phyloP scores from a whole-genome alignment of 2,113 vertebrate genomes.

The Pongo pygmaeus region DNA sequence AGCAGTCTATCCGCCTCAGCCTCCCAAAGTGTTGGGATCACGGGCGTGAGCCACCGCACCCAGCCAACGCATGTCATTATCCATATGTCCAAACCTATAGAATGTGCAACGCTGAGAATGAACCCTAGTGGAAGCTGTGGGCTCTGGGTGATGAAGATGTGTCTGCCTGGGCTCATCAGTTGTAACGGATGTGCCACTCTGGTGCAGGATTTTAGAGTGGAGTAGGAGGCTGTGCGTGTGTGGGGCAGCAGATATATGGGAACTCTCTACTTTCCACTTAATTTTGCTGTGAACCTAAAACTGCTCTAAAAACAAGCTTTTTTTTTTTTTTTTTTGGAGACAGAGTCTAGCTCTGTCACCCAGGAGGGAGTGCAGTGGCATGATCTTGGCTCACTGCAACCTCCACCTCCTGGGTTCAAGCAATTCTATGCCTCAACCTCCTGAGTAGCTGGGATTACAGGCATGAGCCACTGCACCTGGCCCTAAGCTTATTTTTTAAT shows the following conservation, averaged over 20 bases:
- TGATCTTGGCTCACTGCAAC: too few species aligned
- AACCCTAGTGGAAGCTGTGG: fast-evolving
- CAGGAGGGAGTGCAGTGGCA: too few species aligned
- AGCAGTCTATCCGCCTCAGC: too few species aligned
- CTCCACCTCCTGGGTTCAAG: too few species aligned
- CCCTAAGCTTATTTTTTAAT: background rate
- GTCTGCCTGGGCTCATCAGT: fast-evolving
- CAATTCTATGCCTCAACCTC: too few species aligned
- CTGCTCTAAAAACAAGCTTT: background rate
- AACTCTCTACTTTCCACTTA: background rate
- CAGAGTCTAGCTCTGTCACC: too few species aligned
- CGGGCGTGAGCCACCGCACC: too few species aligned
- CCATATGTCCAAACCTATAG: background rate
- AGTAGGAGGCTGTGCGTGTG: fast-evolving
- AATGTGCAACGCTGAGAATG: background rate
- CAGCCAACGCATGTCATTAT: fast-evolving
- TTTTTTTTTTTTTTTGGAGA: too few species aligned
- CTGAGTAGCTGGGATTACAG: too few species aligned
- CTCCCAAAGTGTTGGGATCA: too few species aligned
- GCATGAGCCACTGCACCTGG: too few species aligned
- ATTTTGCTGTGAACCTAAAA: background rate
- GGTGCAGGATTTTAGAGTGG: too few species aligned
- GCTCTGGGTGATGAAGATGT: fast-evolving
- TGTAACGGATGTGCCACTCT: fast-evolving
- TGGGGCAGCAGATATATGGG: fast-evolving